Base-by-base conservation (phyloP, 2,113 vertebrate species). In the Serilophus lunatus region DNA sequence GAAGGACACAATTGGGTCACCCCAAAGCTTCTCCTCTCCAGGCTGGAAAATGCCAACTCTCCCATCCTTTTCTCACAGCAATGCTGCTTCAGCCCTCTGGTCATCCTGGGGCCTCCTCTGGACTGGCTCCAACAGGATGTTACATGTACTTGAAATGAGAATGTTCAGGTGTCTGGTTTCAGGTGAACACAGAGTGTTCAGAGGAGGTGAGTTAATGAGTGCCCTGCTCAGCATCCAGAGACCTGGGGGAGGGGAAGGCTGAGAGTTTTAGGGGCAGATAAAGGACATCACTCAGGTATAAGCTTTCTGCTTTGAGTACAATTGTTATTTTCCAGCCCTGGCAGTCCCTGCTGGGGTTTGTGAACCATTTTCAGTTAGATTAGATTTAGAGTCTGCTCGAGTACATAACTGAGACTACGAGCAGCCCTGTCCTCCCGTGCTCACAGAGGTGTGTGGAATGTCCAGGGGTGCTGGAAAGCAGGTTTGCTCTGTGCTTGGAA, bases 401-500 rank as follows among this genome's bases (percentile, higher is more conserved):
- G 31, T 57, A 56, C 2, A 1, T 31, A 28, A 28, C 1, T 1
- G 20, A 31, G 63, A 59, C 19, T 11, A 6, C 4, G 11, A 25
- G 28, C 8, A 42, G 26, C 47, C 42, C 9, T 1, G 6, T 36
- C 49, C 26, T 63, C 20, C n/a, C 1, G 4, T 49, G 72, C 49
- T 76, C 3, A 0, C 3, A 6, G 22, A 42, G 47, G 20, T 31
- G 28, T 47, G 45, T 45, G 45, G 45, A 47, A 12, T 50, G 18
- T 11, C 54, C 36, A n/a, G 22, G 38, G 33, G 44, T 23, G 15
- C n/a, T 57, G 69, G 16, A 45, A 59, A 50, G 33, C 0, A 1
- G 31, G 24, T 83, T 72, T 84, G 50, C 22, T 40, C 23, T 35
- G 26, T 1, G 0, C 74, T 42, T 59, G 56, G 36, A 42, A 49